Evolutionary conservation across 2,113 vertebrate species (phyloP).

Genomic region (Entosphenus tridentatus): DNA sequence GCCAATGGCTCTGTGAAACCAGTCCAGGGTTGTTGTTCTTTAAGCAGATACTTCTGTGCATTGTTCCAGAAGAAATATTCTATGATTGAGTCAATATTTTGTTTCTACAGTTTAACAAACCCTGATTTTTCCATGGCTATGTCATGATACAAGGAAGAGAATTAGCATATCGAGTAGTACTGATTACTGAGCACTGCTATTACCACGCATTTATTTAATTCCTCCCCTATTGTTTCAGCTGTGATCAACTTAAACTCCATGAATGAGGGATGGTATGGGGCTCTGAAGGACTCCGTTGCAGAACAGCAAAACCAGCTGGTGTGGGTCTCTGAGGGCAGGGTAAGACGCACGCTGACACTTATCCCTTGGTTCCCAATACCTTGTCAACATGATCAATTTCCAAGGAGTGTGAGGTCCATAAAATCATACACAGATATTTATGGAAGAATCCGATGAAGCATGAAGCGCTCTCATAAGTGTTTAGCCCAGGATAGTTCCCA

Average conservation of each 20-base stretch:
- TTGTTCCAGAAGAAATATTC: no score
- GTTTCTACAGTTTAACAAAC: no score
- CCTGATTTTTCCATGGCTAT: no score
- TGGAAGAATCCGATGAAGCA: no score
- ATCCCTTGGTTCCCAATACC: constrained; percentile 8
- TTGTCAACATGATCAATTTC: constrained; percentile 10
- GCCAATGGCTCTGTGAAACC: no score
- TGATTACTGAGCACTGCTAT: not conserved
- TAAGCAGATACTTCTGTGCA: no score
- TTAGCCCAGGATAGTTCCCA: no score
- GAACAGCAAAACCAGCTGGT: constrained; percentile 94
- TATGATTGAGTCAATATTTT: no score
- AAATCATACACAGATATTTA: no score
- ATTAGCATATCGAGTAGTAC: not conserved
- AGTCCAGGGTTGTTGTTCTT: no score
- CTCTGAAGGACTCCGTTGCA: constrained; percentile 73
- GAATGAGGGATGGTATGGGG: constrained; percentile 97
- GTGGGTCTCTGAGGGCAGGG: constrained; percentile 98
- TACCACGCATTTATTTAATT: not conserved
- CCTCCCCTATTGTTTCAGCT: constrained; percentile 29
- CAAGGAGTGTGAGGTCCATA: constrained; percentile 2
- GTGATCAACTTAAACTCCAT: constrained; percentile 97
- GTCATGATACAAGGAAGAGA: no score
- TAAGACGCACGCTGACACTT: constrained; percentile 18
- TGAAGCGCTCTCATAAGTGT: no score